These are phyloP conservation scores for Hippoglossus stenolepis DNA, from an alignment of 2,113 vertebrate species.

Conservation along the genomic window DNA sequence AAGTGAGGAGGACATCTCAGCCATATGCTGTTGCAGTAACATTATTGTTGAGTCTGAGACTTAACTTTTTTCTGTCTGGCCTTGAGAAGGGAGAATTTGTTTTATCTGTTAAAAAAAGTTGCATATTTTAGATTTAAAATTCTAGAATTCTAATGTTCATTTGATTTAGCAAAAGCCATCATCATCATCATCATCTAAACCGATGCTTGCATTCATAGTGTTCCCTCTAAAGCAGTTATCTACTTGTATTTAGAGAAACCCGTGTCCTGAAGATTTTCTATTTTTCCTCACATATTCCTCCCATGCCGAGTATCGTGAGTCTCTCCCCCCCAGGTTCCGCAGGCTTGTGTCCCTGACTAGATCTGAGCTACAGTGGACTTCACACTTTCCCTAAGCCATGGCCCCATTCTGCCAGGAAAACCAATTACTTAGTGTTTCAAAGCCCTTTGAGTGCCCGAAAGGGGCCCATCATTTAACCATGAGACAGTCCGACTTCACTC, in stretches of 20 bases:
- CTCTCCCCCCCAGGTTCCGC: slow-evolving; percentile 11
- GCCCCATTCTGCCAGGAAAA: slow-evolving; percentile 82
- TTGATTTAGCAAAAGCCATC: neutral
- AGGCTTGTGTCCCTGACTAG: slow-evolving; percentile 37
- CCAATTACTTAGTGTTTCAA: slow-evolving; percentile 77
- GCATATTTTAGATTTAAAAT: neutral
- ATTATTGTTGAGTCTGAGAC: no score
- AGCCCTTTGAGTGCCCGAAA: slow-evolving; percentile 56
- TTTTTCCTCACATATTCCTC: slow-evolving; percentile 1
- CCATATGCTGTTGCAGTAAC: no score
- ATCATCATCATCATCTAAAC: neutral
- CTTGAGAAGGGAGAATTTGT: neutral
- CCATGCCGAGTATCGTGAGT: neutral
- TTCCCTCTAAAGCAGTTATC: neutral
- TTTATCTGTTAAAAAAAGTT: no score
- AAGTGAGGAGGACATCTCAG: no score
- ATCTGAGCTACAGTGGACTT: slow-evolving; percentile 50
- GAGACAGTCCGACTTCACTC: slow-evolving; percentile 68
- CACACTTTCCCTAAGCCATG: slow-evolving; percentile 63
- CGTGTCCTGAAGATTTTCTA: neutral
- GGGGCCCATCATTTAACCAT: slow-evolving; percentile 74
- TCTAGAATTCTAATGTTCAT: neutral
- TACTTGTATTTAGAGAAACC: neutral
- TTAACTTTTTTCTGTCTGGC: no score
- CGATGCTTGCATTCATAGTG: neutral